These are phyloP conservation scores for Morpho achilles DNA, from an alignment of 2,888 invertebrate species.

Conservation along the genomic window DNA sequence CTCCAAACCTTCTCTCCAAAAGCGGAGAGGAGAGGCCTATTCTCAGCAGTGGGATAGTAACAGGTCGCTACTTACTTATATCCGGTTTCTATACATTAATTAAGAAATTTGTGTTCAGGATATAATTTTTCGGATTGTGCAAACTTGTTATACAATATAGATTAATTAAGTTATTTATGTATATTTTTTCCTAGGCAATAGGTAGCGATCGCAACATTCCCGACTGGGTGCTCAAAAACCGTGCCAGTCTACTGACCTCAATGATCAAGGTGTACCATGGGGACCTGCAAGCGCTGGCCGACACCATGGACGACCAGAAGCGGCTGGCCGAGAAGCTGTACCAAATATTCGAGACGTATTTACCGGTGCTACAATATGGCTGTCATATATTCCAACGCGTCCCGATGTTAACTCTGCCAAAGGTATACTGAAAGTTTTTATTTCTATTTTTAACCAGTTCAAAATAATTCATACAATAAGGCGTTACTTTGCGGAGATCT, in stretches of 20 bases:
- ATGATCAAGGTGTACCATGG: slow-evolving; percentile 91
- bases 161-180: no score
- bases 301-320: slow-evolving; percentile 74
- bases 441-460: background rate
- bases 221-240: slow-evolving; percentile 88
- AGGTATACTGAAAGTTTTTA: slow-evolving; percentile 71
- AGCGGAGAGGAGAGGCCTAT: no score
- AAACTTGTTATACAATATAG: no score
- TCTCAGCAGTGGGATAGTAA: no score
- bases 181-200: slow-evolving; percentile 81
- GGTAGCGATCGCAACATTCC: slow-evolving; percentile 93
- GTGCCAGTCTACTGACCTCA: slow-evolving; percentile 87
- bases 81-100: no score
- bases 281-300: slow-evolving; percentile 86
- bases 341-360: slow-evolving; percentile 92
- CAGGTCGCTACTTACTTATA: no score
- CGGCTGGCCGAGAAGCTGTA: slow-evolving; percentile 84
- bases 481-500: no score
- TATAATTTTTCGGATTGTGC: no score
- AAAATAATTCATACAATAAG: no score
- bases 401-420: slow-evolving; percentile 89
- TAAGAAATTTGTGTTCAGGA: no score
- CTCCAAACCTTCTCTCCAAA: no score
- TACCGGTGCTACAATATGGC: slow-evolving; percentile 90
- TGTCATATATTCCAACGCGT: slow-evolving; percentile 91